phyloP scores from a whole-genome alignment of 2,113 vertebrate species.

The Lipotes vexillifer region DNA sequence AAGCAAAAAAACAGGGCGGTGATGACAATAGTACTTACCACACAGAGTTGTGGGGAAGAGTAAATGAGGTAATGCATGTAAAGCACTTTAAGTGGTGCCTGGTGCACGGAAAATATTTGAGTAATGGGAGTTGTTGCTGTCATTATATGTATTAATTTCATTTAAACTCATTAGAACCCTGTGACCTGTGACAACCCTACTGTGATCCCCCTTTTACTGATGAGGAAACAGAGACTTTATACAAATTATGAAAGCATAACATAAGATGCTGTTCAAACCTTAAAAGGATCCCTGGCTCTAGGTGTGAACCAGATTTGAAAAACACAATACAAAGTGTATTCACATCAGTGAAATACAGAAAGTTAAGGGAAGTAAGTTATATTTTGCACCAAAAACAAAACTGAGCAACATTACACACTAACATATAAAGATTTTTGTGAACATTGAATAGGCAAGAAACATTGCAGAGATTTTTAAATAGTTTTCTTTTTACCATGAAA shows the following conservation, averaged over 20 bases:
- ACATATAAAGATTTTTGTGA: neutral
- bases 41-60: neutral
- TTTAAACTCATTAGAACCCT: neutral
- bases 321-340: neutral
- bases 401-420: neutral
- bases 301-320: neutral
- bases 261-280: neutral
- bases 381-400: constrained; percentile 9
- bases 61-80: neutral
- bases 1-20: neutral
- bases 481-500: neutral
- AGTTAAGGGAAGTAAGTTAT: neutral
- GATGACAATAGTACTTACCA: neutral
- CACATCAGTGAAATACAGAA: neutral
- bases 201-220: neutral
- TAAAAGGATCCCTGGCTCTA: neutral
- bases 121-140: neutral
- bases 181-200: neutral
- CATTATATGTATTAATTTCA: neutral
- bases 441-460: neutral
- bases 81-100: neutral
- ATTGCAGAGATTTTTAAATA: neutral
- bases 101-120: neutral
- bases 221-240: neutral
- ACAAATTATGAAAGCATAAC: neutral